Base-by-base conservation (phyloP, 2,797 vertebrate genomes). In the Schizopygopsis pylzovi region DNA sequence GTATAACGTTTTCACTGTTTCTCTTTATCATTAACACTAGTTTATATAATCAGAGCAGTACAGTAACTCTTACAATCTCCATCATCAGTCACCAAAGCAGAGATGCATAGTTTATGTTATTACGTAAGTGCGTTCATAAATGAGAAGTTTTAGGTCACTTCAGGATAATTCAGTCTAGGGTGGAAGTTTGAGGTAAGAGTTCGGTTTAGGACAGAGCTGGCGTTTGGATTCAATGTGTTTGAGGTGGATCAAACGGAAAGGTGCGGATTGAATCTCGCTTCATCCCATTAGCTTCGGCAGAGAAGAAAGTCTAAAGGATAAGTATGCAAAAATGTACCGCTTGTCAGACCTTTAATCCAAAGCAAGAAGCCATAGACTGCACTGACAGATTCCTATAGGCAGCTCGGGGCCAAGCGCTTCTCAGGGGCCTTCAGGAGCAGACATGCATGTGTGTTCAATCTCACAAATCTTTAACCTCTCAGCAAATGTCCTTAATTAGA, bases 171-270 rank as follows among this genome's bases (percentile, higher is more conserved):
- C 28, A 67, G 28, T 39, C 6, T n/a, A 28, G 16, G 28, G 16
- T 9, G 20, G 9, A 73, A 45, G 25, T 83, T 59, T 61, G 11
- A 61, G 49, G 65, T 54, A 6, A 25, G 67, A 25, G 81, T 82
- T 45, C 33, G 80, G 16, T 71, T 82, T 49, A 72, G 49, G 25
- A 59, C 41, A 59, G 18, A 20, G 20, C 52, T 37, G 63, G 63
- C 6, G 1, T 67, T 37, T 37, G 63, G 63, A 67, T 67, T 73
- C 16, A 47, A 59, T 73, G 25, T 37, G 81, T 82, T 33, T 45
- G 81, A 73, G 39, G 78, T 45, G 1, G 54, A 82, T 73, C 81
- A 82, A 73, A 82, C 15, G 39, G 10, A 33, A 61, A 73, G 81
- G 20, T 61, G 37, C 8, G 39, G 52, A 61, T 37, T 61, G 39